Percentiles rank a stretch among this genome's conserved stretches.
These are phyloP conservation scores for Lepidocolaptes lacrymiger DNA, from an alignment of 2,797 vertebrate species.

Conservation along the genomic window DNA sequence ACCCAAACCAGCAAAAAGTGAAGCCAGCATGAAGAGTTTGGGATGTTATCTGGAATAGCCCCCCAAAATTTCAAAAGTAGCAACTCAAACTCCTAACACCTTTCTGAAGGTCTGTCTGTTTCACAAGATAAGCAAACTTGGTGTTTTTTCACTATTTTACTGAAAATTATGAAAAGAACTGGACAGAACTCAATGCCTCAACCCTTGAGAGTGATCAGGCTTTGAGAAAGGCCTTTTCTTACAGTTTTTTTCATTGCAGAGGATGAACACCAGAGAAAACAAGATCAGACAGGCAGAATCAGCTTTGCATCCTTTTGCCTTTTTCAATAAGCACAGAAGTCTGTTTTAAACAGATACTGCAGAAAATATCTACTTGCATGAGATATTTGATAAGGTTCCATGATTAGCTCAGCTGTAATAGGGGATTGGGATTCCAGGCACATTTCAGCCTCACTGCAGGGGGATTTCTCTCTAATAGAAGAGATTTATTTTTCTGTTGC, in stretches of 20 bases:
- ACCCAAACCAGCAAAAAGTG: not conserved
- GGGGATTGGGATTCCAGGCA: not conserved
- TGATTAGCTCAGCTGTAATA: not conserved
- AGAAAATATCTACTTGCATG: not conserved
- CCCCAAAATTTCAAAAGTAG: not conserved
- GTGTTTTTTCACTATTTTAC: fast-evolving
- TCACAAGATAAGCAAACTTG: not conserved
- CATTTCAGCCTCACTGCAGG: not conserved
- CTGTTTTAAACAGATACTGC: not conserved
- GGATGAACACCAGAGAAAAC: not conserved
- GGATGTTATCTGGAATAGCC: not conserved
- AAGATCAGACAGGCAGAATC: not conserved
- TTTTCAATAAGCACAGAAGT: not conserved
- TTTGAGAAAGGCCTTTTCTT: not conserved
- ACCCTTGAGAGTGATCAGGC: not conserved
- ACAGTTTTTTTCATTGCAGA: not conserved
- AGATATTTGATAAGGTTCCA: not conserved
- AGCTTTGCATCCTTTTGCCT: not conserved
- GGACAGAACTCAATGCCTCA: not conserved
- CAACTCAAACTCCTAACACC: not conserved
- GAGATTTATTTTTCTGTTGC: not conserved
- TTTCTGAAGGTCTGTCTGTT: not conserved
- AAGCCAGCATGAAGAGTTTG: not conserved
- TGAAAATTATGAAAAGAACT: not conserved
- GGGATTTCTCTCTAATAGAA: not conserved